Evolutionary conservation across 1,140 invertebrate species (phyloP).

Genomic region (Zophobas atratus): DNA sequence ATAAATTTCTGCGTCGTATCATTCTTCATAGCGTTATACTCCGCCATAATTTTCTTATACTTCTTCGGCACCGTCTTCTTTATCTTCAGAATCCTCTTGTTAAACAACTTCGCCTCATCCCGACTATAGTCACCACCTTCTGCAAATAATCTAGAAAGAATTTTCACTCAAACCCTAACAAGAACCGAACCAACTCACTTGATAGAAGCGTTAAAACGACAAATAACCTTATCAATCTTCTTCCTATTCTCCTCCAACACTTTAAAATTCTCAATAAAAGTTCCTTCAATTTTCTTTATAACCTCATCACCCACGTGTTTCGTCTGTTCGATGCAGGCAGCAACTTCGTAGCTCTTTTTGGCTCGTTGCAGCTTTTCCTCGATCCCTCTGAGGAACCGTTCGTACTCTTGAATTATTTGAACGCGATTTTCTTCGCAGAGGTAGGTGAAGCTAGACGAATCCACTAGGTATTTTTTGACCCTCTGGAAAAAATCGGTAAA

Average conservation of each 20-base stretch:
- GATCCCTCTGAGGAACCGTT: not conserved
- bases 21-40: not conserved
- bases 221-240: slow-evolving; percentile 31
- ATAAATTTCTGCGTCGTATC: not conserved
- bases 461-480: not conserved
- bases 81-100: slow-evolving; percentile 49
- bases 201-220: slow-evolving; percentile 1
- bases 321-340: slow-evolving; percentile 1
- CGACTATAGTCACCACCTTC: slow-evolving; percentile 51
- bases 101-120: slow-evolving; percentile 43
- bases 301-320: not conserved
- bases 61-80: slow-evolving; percentile 42
- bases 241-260: slow-evolving; percentile 28
- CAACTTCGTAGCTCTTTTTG: not conserved
- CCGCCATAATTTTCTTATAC: not conserved
- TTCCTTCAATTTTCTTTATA: slow-evolving; percentile 19
- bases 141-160: slow-evolving; percentile 50
- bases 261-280: slow-evolving; percentile 20
- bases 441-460: not conserved
- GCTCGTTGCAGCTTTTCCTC: slow-evolving; percentile 16
- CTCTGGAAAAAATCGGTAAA: not conserved
- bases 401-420: slow-evolving; percentile 5
- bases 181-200: slow-evolving; percentile 17
- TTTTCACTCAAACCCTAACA: slow-evolving; percentile 14
- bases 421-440: not conserved